Conservation (phyloP, 2,888 invertebrate genomes). For the Heliconius sara region DNA sequence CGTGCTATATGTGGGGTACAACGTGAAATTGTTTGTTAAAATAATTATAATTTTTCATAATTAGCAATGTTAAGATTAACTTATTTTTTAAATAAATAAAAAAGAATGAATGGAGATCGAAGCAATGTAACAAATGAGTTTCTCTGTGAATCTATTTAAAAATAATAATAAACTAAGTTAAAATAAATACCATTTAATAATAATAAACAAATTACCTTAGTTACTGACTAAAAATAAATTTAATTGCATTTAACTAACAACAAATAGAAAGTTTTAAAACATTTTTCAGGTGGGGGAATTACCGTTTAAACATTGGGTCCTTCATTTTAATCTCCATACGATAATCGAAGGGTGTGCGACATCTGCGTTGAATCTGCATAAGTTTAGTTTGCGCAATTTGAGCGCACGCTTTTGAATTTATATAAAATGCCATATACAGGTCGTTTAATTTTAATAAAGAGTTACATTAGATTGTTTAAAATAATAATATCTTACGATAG, state of each 20-base stretch:
- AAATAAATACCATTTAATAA: too few species aligned
- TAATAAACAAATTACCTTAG: too few species aligned
- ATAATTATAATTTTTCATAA: too few species aligned
- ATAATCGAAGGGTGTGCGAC: conserved; percentile 74
- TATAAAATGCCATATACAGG: conserved; percentile 57
- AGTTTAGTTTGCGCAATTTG: conserved; percentile 78
- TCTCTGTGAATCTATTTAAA: too few species aligned
- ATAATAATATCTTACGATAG: neutral
- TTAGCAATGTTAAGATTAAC: too few species aligned
- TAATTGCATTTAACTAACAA: neutral
- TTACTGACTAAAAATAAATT: too few species aligned
- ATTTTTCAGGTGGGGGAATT: conserved; percentile 55
- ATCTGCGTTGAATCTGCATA: conserved; percentile 79
- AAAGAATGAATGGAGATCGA: too few species aligned
- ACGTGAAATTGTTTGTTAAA: neutral
- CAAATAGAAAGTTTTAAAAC: neutral
- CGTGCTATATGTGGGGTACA: neutral
- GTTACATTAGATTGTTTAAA: conserved; percentile 33
- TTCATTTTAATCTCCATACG: conserved; percentile 78
- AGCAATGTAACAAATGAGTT: too few species aligned
- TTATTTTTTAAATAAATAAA: too few species aligned
- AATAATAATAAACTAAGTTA: too few species aligned
- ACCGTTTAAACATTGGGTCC: conserved; percentile 59
- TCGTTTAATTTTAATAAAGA: conserved; percentile 44
- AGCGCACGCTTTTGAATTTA: conserved; percentile 74